phyloP scores from a whole-genome alignment of 2,888 invertebrate genomes.

The Pristionchus arcanus region DNA sequence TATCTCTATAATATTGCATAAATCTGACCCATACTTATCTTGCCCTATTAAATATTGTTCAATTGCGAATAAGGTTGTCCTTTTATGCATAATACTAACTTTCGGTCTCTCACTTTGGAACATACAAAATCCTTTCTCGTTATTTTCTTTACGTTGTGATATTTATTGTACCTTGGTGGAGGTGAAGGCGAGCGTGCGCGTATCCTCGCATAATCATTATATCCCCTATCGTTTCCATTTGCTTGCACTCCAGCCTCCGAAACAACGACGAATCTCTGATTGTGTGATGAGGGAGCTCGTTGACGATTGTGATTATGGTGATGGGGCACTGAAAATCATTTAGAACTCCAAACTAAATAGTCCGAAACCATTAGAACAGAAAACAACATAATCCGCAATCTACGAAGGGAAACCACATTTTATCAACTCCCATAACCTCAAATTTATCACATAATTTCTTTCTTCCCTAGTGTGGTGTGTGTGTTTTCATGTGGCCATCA shows the following conservation, averaged over 20 bases:
- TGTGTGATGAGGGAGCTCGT: conserved; percentile 10
- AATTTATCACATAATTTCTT: too few relatives aligned
- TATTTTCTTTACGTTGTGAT: neutral
- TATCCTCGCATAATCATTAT: conserved; percentile 42
- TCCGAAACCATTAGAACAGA: too few relatives aligned
- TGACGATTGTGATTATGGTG: neutral
- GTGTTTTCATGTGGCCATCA: neutral
- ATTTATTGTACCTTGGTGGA: neutral
- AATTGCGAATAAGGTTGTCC: too few relatives aligned
- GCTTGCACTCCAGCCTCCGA: conserved; percentile 67
- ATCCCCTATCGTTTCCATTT: conserved; percentile 55
- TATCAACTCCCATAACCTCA: neutral
- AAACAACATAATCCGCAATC: neutral
- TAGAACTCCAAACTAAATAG: neutral
- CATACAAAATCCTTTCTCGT: too few relatives aligned
- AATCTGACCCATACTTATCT: too few relatives aligned
- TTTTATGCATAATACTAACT: too few relatives aligned
- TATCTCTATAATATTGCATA: too few relatives aligned
- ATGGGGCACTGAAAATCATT: neutral
- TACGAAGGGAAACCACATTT: neutral
- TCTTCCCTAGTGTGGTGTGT: conserved; percentile 20
- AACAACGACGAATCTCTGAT: conserved; percentile 47
- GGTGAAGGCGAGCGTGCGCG: conserved; percentile 2
- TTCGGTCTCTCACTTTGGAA: too few relatives aligned
- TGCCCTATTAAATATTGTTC: too few relatives aligned